Evolutionary conservation across 2,113 vertebrate species (phyloP).

Genomic region (Delphinapterus leucas): DNA sequence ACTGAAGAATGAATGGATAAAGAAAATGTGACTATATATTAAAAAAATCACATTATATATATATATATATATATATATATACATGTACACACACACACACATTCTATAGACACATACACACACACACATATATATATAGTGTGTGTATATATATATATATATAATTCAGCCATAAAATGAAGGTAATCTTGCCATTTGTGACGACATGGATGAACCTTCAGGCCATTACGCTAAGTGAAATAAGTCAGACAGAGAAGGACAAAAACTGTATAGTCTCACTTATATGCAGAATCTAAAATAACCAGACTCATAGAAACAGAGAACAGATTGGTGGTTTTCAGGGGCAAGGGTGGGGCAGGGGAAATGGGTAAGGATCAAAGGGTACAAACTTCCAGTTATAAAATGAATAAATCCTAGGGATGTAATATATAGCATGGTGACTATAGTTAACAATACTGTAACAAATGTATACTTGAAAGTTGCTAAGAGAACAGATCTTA

Average conservation of each 20-base stretch:
- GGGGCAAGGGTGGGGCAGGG: no score
- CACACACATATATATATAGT: no score
- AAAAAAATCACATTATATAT: background rate
- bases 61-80: background rate
- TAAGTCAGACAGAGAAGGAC: background rate
- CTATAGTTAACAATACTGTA: background rate
- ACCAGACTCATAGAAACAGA: background rate
- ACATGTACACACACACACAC: background rate
- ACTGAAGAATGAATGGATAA: background rate
- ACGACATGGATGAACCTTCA: background rate
- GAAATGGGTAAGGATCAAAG: background rate
- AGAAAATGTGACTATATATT: background rate
- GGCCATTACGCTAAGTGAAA: background rate
- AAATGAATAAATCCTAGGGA: background rate
- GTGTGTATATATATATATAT: no score
- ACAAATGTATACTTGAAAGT: background rate
- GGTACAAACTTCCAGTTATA: background rate
- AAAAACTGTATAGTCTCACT: background rate
- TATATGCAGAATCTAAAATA: no score
- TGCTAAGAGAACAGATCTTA: background rate
- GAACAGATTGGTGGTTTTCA: background rate
- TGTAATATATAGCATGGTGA: background rate
- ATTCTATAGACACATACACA: no score
- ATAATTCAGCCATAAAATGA: background rate
- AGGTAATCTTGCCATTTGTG: background rate